phyloP scores from a whole-genome alignment of 2,113 vertebrate genomes.

The Saimiri boliviensis region DNA sequence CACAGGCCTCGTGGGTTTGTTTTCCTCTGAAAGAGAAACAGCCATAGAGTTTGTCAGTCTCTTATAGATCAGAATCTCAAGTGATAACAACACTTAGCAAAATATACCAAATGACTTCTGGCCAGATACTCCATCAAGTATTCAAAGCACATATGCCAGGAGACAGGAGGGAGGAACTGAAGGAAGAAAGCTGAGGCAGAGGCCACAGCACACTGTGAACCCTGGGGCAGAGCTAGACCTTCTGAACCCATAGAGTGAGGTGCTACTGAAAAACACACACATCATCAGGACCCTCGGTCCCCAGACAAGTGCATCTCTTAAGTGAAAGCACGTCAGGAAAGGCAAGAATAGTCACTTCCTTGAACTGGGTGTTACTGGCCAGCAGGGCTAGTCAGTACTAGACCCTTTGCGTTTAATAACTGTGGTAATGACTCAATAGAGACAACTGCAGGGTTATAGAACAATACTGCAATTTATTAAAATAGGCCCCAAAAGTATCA shows the following conservation, averaged over 20 bases:
- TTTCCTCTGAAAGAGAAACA: conserved; percentile 73
- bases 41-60: background rate
- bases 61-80: background rate
- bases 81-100: background rate
- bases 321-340: background rate
- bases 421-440: background rate
- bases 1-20: conserved; percentile 62
- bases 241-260: too few relatives aligned
- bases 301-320: background rate
- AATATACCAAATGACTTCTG: background rate
- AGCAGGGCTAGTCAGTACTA: background rate
- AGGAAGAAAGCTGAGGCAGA: background rate
- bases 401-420: background rate
- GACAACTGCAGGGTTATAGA: too few relatives aligned
- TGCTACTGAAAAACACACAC: background rate
- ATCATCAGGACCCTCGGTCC: background rate
- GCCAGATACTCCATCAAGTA: background rate
- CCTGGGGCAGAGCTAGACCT: background rate
- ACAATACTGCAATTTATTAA: background rate
- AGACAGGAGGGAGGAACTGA: background rate
- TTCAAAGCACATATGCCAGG: background rate
- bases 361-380: background rate
- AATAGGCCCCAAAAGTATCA: background rate
- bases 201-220: background rate
- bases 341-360: rapidly evolving